These are phyloP conservation scores for Salmo trutta DNA, from an alignment of 2,797 vertebrate species.

Conservation along the genomic window DNA sequence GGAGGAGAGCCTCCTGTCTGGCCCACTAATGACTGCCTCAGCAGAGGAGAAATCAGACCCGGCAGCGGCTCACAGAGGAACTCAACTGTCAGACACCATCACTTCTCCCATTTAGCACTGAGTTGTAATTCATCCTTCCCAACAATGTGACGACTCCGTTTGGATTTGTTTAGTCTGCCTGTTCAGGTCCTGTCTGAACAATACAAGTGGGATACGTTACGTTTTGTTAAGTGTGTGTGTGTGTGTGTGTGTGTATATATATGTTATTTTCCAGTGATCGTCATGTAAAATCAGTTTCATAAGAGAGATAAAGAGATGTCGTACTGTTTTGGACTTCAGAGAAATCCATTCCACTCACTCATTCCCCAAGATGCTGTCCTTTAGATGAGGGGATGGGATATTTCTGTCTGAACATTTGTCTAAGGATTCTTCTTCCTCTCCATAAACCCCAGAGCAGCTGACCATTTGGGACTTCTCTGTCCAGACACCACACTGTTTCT, in stretches of 20 bases:
- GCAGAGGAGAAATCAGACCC: neutral
- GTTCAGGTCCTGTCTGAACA: neutral
- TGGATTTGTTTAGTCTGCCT: neutral
- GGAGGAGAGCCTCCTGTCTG: neutral
- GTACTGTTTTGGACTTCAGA: no score
- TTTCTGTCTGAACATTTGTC: neutral
- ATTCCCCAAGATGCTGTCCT: no score
- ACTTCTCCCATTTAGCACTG: neutral
- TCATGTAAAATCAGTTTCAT: neutral
- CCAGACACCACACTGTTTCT: neutral
- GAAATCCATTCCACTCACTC: no score
- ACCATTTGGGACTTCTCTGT: neutral
- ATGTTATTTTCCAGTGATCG: neutral
- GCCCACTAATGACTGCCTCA: neutral
- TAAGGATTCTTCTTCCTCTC: neutral
- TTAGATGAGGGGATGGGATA: neutral
- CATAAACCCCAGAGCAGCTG: slow-evolving; percentile 1
- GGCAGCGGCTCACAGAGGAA: neutral
- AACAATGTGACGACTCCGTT: neutral
- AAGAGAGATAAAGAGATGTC: neutral
- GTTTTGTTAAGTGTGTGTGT: neutral
- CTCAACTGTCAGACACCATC: slow-evolving; percentile 1
- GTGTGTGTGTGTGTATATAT: neutral
- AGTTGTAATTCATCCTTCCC: neutral
- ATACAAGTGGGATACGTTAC: neutral